These are phyloP conservation scores for Octodonta nipae DNA, from an alignment of 2,888 invertebrate species.

Conservation along the genomic window DNA sequence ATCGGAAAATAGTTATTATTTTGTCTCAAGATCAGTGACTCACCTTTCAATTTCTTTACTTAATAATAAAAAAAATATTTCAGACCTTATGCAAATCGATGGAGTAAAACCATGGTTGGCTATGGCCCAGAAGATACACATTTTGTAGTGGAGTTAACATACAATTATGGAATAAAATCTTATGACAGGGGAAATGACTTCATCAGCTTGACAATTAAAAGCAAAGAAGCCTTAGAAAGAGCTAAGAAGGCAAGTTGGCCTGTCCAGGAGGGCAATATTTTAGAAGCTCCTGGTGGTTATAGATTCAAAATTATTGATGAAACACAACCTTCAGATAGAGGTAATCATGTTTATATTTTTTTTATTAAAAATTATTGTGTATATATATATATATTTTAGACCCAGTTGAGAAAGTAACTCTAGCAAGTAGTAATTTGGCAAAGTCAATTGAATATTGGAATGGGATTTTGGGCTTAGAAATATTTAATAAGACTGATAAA, in stretches of 20 bases:
- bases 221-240: conserved; percentile 59
- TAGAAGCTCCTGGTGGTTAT: conserved; percentile 87
- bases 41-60: too few relatives aligned
- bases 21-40: too few relatives aligned
- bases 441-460: conserved; percentile 77
- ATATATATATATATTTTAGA: conserved; percentile 38
- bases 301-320: conserved; percentile 69
- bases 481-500: conserved; percentile 50
- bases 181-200: conserved; percentile 91
- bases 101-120: conserved; percentile 99
- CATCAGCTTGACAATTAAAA: conserved; percentile 69
- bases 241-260: conserved; percentile 65
- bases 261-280: conserved; percentile 44
- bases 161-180: conserved; percentile 83
- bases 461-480: conserved; percentile 57
- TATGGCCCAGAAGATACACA: conserved; percentile 90
- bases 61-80: too few relatives aligned
- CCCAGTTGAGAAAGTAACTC: conserved; percentile 65
- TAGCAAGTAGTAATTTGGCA: conserved; percentile 64
- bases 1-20: too few relatives aligned
- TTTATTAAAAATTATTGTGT: conserved; percentile 3
- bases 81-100: conserved; percentile 92
- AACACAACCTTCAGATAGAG: conserved; percentile 50
- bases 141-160: conserved; percentile 92
- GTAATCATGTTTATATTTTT: conserved; percentile 31